Conservation (phyloP, 2,113 vertebrate species). For the Cavia aperea region DNA sequence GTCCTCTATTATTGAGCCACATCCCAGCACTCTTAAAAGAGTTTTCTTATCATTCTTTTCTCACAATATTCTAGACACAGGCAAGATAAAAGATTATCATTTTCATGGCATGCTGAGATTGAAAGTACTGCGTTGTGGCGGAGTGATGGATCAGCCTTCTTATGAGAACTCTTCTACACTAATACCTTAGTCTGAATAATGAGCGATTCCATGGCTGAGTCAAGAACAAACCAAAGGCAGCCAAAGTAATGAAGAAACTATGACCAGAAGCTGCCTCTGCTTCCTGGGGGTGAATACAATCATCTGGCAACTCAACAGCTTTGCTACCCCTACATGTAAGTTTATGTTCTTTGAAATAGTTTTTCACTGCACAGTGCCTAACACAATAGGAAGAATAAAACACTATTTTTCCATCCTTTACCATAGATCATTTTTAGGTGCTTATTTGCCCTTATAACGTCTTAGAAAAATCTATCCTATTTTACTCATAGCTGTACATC, state of each 20-base stretch:
- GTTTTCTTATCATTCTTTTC: conserved; percentile 42
- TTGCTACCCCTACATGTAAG: conserved; percentile 44
- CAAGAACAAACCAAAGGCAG: conserved; percentile 45
- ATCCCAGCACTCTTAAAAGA: background rate
- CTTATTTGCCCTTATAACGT: conserved; percentile 21
- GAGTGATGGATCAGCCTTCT: conserved; percentile 35
- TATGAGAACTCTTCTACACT: conserved; percentile 24
- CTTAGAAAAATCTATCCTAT: conserved; percentile 8
- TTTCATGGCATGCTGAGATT: conserved; percentile 26
- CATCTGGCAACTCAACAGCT: background rate
- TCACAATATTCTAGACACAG: conserved; percentile 36
- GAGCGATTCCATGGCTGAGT: conserved; percentile 24
- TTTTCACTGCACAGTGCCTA: conserved; percentile 35
- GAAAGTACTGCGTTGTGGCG: background rate
- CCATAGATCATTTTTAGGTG: background rate
- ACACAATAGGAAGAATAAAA: conserved; percentile 33
- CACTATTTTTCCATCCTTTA: conserved; percentile 34
- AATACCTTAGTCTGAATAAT: conserved; percentile 43
- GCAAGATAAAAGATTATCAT: conserved; percentile 46
- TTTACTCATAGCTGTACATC: background rate
- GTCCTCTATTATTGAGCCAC: background rate
- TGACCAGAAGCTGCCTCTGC: conserved; percentile 34
- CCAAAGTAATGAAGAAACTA: conserved; percentile 29
- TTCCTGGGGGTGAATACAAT: conserved; percentile 22
- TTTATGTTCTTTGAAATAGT: conserved; percentile 48